Percentiles rank a stretch among this genome's conserved stretches.
phyloP scores from a whole-genome alignment of 2,888 invertebrate genomes.

The Trachelus troglodyta region DNA sequence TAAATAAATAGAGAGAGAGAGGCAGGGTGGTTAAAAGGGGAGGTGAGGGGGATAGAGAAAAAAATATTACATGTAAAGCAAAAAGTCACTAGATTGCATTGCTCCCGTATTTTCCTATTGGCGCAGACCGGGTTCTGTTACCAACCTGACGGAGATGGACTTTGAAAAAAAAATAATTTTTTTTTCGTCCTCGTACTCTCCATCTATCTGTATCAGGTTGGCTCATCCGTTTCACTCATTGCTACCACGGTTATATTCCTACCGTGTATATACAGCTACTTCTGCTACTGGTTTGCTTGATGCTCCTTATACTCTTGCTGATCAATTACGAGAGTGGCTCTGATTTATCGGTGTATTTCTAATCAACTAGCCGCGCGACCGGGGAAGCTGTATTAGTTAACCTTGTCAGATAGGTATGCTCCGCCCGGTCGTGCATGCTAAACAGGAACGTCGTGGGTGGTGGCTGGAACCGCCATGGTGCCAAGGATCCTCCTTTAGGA shows the following conservation, averaged over 20 bases:
- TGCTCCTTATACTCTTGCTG: conserved; percentile 9
- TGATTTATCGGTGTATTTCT: conserved; percentile 57
- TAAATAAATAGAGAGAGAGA: background rate
- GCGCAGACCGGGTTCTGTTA: background rate
- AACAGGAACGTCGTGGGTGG: conserved; percentile 62
- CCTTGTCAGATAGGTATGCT: conserved; percentile 57
- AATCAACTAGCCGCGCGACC: conserved; percentile 51
- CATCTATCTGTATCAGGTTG: conserved; percentile 11
- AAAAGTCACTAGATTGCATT: background rate
- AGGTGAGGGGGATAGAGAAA: background rate
- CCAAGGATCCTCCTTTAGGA: conserved; percentile 34
- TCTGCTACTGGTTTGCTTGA: background rate
- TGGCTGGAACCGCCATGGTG: conserved; percentile 30
- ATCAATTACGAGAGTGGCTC: conserved; percentile 21
- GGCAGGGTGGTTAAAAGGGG: background rate
- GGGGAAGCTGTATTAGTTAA: conserved; percentile 59
- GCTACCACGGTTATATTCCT: background rate
- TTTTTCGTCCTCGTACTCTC: conserved; percentile 26
- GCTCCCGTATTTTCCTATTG: background rate
- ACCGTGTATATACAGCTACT: background rate
- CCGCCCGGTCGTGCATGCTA: conserved; percentile 57
- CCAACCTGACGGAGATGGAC: background rate
- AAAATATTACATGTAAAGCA: background rate
- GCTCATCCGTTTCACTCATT: background rate
- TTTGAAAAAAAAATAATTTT: background rate